These are phyloP conservation scores for Austrolebias charrua DNA, from an alignment of 2,797 vertebrate genomes.

Conservation along the genomic window DNA sequence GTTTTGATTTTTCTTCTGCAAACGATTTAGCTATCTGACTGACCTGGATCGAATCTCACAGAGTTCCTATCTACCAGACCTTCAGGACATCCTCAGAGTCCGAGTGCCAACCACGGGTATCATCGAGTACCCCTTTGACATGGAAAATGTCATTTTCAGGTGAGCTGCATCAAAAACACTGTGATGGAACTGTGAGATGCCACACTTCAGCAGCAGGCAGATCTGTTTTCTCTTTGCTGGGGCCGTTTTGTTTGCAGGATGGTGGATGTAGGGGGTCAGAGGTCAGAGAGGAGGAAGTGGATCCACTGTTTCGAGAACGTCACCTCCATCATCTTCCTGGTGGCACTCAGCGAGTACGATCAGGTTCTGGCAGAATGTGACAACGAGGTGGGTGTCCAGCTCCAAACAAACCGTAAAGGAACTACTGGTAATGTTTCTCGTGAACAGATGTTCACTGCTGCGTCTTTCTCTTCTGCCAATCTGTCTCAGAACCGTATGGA, in stretches of 20 bases:
- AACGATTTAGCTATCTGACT: conserved; percentile 79
- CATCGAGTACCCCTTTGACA: conserved; percentile 88
- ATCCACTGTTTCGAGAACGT: conserved; percentile 95
- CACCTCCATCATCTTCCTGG: conserved; percentile 93
- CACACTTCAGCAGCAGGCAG: not conserved
- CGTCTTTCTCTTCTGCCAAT: not conserved
- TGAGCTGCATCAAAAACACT: conserved; percentile 38
- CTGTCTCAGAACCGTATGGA: conserved; percentile 88
- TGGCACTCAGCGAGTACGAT: conserved; percentile 92
- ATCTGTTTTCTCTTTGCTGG: not conserved
- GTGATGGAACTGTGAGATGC: not conserved
- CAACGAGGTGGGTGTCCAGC: conserved; percentile 81
- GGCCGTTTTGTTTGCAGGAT: conserved; percentile 73
- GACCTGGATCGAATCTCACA: conserved; percentile 82
- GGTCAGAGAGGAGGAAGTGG: conserved; percentile 93
- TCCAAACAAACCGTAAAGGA: not conserved
- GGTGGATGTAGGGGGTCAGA: conserved; percentile 92
- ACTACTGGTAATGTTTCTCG: not conserved
- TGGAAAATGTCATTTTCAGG: conserved; percentile 91
- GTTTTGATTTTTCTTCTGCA: not conserved
- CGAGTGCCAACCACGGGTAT: conserved; percentile 87
- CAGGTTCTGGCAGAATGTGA: conserved; percentile 90
- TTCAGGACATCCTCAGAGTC: conserved; percentile 87
- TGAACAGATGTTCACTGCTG: fast-evolving
- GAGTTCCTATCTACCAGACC: conserved; percentile 81